Base-by-base conservation (phyloP, 2,113 vertebrate species). In the Chaenogobius annularis region DNA sequence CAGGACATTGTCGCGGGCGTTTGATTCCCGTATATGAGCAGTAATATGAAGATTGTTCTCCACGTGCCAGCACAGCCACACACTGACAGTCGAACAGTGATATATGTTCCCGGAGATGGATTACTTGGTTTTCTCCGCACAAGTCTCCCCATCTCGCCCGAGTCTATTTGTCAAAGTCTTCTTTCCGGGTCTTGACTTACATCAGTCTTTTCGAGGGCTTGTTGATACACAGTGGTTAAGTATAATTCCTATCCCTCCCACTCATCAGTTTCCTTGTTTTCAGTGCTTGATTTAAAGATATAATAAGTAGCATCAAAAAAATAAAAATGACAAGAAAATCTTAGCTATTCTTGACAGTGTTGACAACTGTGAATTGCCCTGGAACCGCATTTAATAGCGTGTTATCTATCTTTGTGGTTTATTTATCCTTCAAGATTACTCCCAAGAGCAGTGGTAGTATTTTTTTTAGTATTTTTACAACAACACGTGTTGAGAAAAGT, bases 111-210 rank as follows among this genome's bases (percentile, higher is more conserved):
- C 37, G 37, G 37, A 88, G 91, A 92, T 88, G 83, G 84, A 93
- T 92, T 81, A 82, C 82, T 83, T 31, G 22, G 59, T 66, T 83
- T 85, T 78, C 68, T 74, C 72, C 71, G 79, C 77, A 75, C 80
- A 79, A 83, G 81, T 83, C 81, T 78, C 64, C 83, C 76, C 83
- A 77, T 74, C 78, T 69, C 66, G 83, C 81, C 46, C 37, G 64
- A 78, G 80, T 85, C 79, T 85, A 92, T 91, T 88, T 91, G 84
- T 92, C 89, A 90, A 82, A 87, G 70, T 48, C 73, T 83, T 59
- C 74, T 72, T 88, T 64, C 66, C 26, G 55, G 75, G 75, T 82
- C 75, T 81, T 70, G 15, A 55, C 67, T 58, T 75, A 69, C 82
- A 89, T 90, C 81, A 70, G 78, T 90, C 84, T 84, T 8, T 72